These are phyloP conservation scores for Tenualosa ilisha DNA, from an alignment of 2,797 vertebrate species.

Conservation along the genomic window DNA sequence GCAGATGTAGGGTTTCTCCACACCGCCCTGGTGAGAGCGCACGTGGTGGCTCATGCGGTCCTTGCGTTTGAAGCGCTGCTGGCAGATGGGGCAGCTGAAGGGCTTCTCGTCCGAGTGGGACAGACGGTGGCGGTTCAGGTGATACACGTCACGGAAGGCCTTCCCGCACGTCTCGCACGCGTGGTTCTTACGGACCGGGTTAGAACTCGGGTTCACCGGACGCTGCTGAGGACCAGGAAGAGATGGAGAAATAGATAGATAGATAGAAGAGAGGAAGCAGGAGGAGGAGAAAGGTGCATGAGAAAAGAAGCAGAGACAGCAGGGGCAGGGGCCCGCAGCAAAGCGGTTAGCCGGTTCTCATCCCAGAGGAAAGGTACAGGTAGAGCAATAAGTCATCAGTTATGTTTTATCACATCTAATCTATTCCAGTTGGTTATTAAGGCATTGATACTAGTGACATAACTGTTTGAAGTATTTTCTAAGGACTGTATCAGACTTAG, in stretches of 20 bases:
- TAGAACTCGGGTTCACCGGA: too few relatives aligned
- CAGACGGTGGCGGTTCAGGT: slow-evolving; percentile 93
- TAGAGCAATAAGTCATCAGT: neutral
- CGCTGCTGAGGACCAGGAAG: neutral
- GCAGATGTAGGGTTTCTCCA: slow-evolving; percentile 96
- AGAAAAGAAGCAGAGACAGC: neutral
- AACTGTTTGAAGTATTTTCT: neutral
- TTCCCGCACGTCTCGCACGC: slow-evolving; percentile 96
- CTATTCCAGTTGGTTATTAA: too few relatives aligned
- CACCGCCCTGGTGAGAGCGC: slow-evolving; percentile 91
- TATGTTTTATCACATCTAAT: neutral
- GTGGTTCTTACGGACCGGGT: slow-evolving; percentile 89
- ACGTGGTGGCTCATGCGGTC: slow-evolving; percentile 96
- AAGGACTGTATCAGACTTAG: neutral
- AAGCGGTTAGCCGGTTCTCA: too few relatives aligned
- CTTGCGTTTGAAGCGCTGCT: slow-evolving; percentile 95
- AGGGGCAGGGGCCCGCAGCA: neutral
- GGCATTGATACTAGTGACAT: neutral
- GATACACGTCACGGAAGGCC: slow-evolving; percentile 95
- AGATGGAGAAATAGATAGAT: neutral
- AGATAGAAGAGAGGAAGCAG: neutral
- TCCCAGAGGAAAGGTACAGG: neutral
- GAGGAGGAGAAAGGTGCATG: neutral
- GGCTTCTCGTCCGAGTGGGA: slow-evolving; percentile 97
- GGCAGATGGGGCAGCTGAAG: slow-evolving; percentile 91